Evolutionary conservation across 2,113 vertebrate genomes (phyloP).

Genomic region (Stomatorhinus ivindoensis): DNA sequence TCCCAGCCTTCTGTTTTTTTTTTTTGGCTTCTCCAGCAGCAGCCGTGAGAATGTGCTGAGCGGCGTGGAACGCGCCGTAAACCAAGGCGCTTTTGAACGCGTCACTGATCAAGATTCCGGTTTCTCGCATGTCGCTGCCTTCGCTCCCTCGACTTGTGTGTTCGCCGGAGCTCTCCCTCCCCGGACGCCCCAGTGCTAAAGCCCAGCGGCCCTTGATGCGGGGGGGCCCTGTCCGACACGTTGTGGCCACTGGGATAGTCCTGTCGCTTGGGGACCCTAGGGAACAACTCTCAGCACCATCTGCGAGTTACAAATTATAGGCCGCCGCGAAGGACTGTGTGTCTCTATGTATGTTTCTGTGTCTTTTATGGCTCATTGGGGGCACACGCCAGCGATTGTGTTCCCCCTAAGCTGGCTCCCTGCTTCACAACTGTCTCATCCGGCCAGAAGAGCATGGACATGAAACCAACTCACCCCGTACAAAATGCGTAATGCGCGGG

Average conservation of each 20-base stretch:
- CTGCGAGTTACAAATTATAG: conserved; percentile 36
- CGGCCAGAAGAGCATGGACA: neutral
- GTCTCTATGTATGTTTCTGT: conserved; percentile 5
- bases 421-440: neutral
- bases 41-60: conserved; percentile 50
- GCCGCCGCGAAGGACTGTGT: neutral
- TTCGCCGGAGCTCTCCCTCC: conserved; percentile 42
- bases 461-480: neutral
- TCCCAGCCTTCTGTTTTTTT: conserved; percentile 4
- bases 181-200: conserved; percentile 29
- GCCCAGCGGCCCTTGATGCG: conserved; percentile 44
- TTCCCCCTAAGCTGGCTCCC: neutral
- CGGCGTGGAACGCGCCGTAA: conserved; percentile 45
- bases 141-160: conserved; percentile 51
- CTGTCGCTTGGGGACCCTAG: conserved; percentile 41
- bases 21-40: conserved; percentile 7
- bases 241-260: conserved; percentile 42
- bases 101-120: neutral
- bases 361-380: neutral
- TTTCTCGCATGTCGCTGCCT: conserved; percentile 26
- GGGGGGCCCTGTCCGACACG: conserved; percentile 43
- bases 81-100: conserved; percentile 41
- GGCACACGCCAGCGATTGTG: neutral
- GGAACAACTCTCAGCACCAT: conserved; percentile 37
- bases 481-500: neutral